Conservation (phyloP, 1,140 invertebrate genomes). For the Penaeus vannamei region DNA sequence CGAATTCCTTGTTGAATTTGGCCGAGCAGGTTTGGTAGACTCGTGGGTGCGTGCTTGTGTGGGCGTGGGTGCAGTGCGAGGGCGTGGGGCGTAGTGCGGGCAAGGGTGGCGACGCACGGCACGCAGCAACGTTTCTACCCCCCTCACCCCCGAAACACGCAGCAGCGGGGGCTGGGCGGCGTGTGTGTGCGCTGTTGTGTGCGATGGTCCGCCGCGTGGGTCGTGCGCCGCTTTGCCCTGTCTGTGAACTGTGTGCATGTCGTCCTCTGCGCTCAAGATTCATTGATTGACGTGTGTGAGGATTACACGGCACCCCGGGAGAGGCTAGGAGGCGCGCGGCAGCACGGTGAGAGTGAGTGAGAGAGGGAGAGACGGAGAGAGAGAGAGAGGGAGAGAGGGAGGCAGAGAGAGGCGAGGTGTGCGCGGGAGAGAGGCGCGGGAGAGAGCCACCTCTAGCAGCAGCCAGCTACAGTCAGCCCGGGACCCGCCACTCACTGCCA, state of each 20-base stretch:
- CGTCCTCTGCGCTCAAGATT: constrained; percentile 51
- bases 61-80: not conserved
- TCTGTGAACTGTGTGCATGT: not conserved
- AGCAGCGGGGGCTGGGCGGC: not conserved
- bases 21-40: too few species aligned
- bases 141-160: too few species aligned
- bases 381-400: constrained; percentile 38
- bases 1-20: too few species aligned
- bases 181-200: constrained; percentile 19
- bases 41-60: not conserved
- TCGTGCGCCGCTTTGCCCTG: too few species aligned
- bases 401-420: constrained; percentile 40
- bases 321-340: constrained; percentile 65
- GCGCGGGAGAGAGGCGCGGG: constrained; percentile 47
- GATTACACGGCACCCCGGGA: constrained; percentile 66
- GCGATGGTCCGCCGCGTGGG: not conserved
- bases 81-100: constrained; percentile 7
- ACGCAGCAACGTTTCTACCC: too few species aligned
- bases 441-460: constrained; percentile 37
- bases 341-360: constrained; percentile 54
- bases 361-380: constrained; percentile 34
- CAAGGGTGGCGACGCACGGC: too few species aligned
- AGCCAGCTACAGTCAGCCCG: constrained; percentile 54
- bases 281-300: constrained; percentile 66
- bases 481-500: constrained; percentile 36